Evolutionary conservation across 1,140 invertebrate species (phyloP).

Genomic region (Panagrolaimus sp.): DNA sequence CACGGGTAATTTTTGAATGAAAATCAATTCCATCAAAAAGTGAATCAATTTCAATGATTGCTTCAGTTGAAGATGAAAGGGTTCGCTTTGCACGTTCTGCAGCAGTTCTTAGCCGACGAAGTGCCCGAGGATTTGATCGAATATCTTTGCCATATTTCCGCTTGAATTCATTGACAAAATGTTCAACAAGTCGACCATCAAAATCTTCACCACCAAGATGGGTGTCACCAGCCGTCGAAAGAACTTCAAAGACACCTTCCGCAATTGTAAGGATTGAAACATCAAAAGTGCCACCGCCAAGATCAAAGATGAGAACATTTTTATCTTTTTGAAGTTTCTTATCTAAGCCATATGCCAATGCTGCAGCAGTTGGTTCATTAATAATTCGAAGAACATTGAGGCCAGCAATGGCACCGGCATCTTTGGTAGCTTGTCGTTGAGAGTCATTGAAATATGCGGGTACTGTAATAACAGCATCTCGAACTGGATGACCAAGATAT

Average conservation of each 20-base stretch:
- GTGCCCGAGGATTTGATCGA: constrained; percentile 77
- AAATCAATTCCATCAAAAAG: constrained; percentile 92
- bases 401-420: constrained; percentile 64
- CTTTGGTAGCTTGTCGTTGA: constrained; percentile 64
- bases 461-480: constrained; percentile 70
- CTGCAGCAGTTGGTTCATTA: constrained; percentile 64
- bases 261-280: constrained; percentile 90
- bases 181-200: constrained; percentile 87
- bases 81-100: constrained; percentile 93
- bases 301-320: constrained; percentile 73
- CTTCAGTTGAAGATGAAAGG: constrained; percentile 84
- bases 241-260: constrained; percentile 89
- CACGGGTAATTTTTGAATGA: constrained; percentile 87
- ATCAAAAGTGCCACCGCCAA: constrained; percentile 95
- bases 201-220: constrained; percentile 97
- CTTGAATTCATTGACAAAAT: constrained; percentile 94
- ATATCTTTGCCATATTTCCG: constrained; percentile 86
- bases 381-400: constrained; percentile 64
- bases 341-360: constrained; percentile 64
- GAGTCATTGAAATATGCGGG: constrained; percentile 65
- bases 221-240: constrained; percentile 88
- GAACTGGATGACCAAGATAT: constrained; percentile 77
- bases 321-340: constrained; percentile 62
- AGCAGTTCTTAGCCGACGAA: constrained; percentile 83
- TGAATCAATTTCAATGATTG: constrained; percentile 88